Evolutionary conservation across 2,888 invertebrate species (phyloP), one percentile per base, ranked within the genome.

Genomic region (Drosophila paucipuncta): DNA sequence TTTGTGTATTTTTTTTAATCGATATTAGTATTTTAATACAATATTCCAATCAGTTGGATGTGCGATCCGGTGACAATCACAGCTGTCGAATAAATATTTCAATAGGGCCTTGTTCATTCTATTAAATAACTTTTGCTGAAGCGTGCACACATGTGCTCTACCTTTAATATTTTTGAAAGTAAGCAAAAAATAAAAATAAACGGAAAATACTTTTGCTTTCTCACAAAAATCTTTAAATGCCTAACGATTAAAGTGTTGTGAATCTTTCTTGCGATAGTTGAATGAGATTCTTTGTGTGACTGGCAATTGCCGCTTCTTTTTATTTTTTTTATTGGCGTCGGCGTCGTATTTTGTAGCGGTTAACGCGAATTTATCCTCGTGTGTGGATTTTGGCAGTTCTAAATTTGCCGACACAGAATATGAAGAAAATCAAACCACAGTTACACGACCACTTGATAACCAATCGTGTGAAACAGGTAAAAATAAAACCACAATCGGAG

Each of bases 401-500:
- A 13, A 55, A 43, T 71, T 71, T 49, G 70, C 68, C 71, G 72
- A 41, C 63, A 59, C 75, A 65, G 83, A 87, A 78, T 83, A 92
- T 92, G 92, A 92, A 92, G 85, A 92, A 90, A 69, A 74, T 62
- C 5, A 93, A 92, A 75, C 92, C 92, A 31, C 67, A 91, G 25
- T 71, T 93, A 1, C 89, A 93, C 85, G 95, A 95, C 90, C 95
- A 95, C 6, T 90, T 94, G 43, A 95, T 95, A 75, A 95, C 95
- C 67, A 94, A 94, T 81, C 94, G 95, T 65, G 95, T 95, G 37
- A 95, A 95, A 91, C 95, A 93, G 93, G 93, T 93, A 81, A 81
- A 74, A 58, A 35, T 22, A 4, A 16, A 0, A 7, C 47, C 9
- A 18, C 9, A 22, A 16, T 22, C 25, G n/a, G 2, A 28, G 16